Base-by-base conservation (phyloP, 2,113 vertebrate genomes). In the Potamarius usumacintae region DNA sequence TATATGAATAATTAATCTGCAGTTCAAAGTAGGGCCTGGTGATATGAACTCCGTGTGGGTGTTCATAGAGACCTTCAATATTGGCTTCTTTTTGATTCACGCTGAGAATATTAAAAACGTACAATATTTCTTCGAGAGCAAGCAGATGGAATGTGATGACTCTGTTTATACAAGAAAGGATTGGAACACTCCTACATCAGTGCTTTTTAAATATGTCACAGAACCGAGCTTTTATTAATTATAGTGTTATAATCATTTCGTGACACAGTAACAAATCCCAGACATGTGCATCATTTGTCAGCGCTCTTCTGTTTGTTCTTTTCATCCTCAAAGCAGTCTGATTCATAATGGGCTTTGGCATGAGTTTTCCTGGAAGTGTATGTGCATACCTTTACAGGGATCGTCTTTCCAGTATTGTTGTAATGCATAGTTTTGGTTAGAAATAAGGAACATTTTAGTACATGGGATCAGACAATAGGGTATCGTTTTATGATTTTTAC, bases 1-100 rank as follows among this genome's bases (percentile, higher is more conserved):
- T 86, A n/a, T 81, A 69, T 81, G 52, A 81, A 81, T 86, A 71
- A 71, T 86, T 80, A 80, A 86, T 25, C 65, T 86, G 27, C 9
- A 71, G 27, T 86, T 81, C 63, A 81, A 55, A 86, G 63, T 71
- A 17, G 63, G 27, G 63, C 85, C 53, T 25, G 30, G 69, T 5
- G 42, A 9, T 55, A 55, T 34, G 74, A 17, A 42, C 30, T n/a
- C 74, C n/a, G 10, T 25, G n/a, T 17, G 55, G 55, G 15, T 77
- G 34, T n/a, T 50, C 17, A 63, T 25, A 27, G 34, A 65, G 60
- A 11, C 12, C 22, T 67, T 69, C 48, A 30, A 52, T 53, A 65
- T 63, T 63, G 17, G 25, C 52, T 52, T 63, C 20, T 69, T 69
- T 80, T 79, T 42, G 85, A 86, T 86, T 80, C 62, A 5, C 27